Base-by-base conservation (phyloP, 2,797 vertebrate species). In the Apogon hyalosoma region DNA sequence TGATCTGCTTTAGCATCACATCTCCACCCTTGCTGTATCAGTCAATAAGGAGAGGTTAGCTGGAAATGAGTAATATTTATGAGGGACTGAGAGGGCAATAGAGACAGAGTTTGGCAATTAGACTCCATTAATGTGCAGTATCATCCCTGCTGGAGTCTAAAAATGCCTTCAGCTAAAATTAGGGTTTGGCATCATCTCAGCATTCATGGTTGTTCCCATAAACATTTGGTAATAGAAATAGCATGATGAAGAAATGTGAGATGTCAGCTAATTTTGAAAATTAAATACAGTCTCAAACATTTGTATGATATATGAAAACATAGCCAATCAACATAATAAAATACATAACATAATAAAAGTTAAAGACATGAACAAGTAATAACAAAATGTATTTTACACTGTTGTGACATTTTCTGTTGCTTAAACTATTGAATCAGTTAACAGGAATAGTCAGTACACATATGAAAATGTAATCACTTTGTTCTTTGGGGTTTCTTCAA, bases 401-500 rank as follows among this genome's bases (percentile, higher is more conserved):
- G 59, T 80, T 77, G 75, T 74, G 69, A 50, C 57, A 19, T 78
- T 63, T 55, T 52, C 72, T 69, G 60, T 82, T 79, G 47, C 45
- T 50, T 69, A 56, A 82, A 84, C 58, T 48, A 73, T 63, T 59
- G 71, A 79, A 82, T 77, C 76, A 69, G 71, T 42, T 70, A 66
- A 77, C 57, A 54, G 59, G 61, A 65, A 73, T 36, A 45, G 41
- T 47, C 43, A 16, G 69, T 39, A 51, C 75, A 55, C 77, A 72
- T 58, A 43, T 75, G 73, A 78, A 65, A 67, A 72, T 64, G 60
- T 74, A 77, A 82, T 87, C 64, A 70, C 67, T 64, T 58, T 45
- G 61, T 81, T 77, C 63, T 63, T 69, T 3, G 54, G 63, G 33
- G 52, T 75, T 75, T 75, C 46, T 63, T 78, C 33, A 64, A 70